phyloP scores from a whole-genome alignment of 1,140 invertebrate species.

The Drosophila subpulchrella region DNA sequence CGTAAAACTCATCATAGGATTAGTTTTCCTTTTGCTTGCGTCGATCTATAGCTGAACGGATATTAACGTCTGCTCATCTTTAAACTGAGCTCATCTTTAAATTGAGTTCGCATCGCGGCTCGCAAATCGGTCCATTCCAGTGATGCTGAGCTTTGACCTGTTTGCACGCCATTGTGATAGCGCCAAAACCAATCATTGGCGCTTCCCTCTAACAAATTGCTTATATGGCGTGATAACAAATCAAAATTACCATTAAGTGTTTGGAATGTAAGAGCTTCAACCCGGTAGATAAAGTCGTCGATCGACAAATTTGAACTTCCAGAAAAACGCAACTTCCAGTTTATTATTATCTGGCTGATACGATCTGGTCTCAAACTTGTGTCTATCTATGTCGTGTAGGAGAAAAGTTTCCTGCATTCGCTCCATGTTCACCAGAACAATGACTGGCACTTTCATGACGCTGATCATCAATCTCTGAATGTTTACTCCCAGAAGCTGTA shows the following conservation, averaged over 20 bases:
- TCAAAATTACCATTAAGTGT: conserved; percentile 1
- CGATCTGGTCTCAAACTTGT: too few relatives aligned
- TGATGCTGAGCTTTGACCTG: not conserved
- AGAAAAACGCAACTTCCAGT: conserved; percentile 4
- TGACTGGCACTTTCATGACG: too few relatives aligned
- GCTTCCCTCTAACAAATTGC: conserved; percentile 9
- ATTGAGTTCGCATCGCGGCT: not conserved
- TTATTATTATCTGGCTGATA: conserved; percentile 1
- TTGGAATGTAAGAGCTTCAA: conserved; percentile 6
- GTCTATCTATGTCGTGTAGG: too few relatives aligned
- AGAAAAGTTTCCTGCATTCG: too few relatives aligned
- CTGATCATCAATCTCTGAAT: too few relatives aligned
- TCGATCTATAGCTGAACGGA: conserved; percentile 8
- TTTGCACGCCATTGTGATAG: not conserved
- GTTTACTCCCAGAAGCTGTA: too few relatives aligned
- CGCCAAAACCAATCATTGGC: conserved; percentile 18
- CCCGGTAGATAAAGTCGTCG: conserved; percentile 4
- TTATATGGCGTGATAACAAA: not conserved
- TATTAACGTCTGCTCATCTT: not conserved
- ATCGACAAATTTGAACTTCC: conserved; percentile 2
- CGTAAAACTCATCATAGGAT: conserved; percentile 14
- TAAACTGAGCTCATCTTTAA: conserved; percentile 9
- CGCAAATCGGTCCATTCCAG: not conserved
- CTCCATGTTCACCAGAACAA: too few relatives aligned
- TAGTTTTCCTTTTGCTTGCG: conserved; percentile 13